phyloP scores from a whole-genome alignment of 2,113 vertebrate species.

The Tachysurus vachellii region DNA sequence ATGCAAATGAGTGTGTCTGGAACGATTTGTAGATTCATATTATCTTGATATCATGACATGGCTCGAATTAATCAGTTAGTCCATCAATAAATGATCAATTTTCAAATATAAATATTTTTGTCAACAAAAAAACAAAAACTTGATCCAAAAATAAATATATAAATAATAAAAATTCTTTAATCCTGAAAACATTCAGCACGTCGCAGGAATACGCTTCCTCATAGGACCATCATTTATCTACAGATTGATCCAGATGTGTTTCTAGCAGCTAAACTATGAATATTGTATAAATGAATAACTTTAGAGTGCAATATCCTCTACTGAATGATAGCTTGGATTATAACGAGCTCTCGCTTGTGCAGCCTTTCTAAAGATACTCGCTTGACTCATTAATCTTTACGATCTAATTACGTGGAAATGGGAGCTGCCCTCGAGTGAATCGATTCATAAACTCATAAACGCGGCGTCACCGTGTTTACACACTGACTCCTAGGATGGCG shows the following conservation, averaged over 20 bases:
- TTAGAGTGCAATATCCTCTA: not conserved
- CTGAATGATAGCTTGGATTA: not conserved
- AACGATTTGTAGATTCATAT: not conserved
- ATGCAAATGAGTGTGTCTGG: not conserved
- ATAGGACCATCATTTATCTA: not conserved
- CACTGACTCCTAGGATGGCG: not conserved
- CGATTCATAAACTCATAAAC: conserved; percentile 21
- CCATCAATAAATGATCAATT: too few species aligned
- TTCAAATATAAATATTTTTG: not conserved
- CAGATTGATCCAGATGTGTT: not conserved
- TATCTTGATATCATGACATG: not conserved
- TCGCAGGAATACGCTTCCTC: not conserved
- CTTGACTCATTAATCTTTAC: conserved; percentile 23
- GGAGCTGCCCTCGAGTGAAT: conserved; percentile 14
- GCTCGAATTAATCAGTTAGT: not conserved
- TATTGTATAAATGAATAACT: not conserved
- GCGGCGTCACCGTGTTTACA: not conserved
- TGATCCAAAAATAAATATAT: not conserved
- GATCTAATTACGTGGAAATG: not conserved
- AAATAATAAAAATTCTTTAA: not conserved
- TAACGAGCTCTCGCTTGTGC: not conserved
- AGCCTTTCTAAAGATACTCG: not conserved
- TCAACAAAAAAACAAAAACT: not conserved
- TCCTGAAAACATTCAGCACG: not conserved
- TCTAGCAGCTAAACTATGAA: not conserved